These are phyloP conservation scores for Dynastes tityus DNA, from an alignment of 2,888 invertebrate species.

Conservation along the genomic window DNA sequence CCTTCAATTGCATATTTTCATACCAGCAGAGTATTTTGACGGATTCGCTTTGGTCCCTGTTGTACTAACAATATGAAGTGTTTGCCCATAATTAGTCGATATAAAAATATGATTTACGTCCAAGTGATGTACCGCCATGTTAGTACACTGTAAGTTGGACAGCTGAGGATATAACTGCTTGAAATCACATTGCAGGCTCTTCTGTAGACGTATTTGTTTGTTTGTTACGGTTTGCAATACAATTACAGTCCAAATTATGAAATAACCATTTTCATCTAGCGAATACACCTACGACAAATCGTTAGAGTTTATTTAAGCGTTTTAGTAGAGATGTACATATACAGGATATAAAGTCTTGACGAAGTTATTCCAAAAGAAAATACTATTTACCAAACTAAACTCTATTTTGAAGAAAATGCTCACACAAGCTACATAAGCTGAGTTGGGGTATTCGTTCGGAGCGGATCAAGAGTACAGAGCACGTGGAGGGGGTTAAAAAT, in stretches of 20 bases:
- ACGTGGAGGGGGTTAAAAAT: no score
- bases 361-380: no score
- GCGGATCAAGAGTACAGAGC: no score
- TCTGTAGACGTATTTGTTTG: conserved; percentile 67
- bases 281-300: conserved; percentile 70
- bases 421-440: no score
- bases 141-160: conserved; percentile 66
- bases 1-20: conserved; percentile 1
- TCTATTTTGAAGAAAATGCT: no score
- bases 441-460: no score
- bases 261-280: conserved; percentile 71
- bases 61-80: conserved; percentile 68
- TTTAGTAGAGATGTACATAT: no score
- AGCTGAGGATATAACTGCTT: conserved; percentile 62
- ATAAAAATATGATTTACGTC: conserved; percentile 71
- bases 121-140: conserved; percentile 68
- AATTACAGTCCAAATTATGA: conserved; percentile 73
- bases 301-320: no score
- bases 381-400: no score
- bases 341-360: no score
- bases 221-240: conserved; percentile 55
- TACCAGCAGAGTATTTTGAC: conserved; percentile 64
- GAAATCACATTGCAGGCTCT: conserved; percentile 68
- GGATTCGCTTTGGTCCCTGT: conserved; percentile 63
- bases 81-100: conserved; percentile 70